Percentiles rank a stretch among this genome's conserved stretches.
phyloP scores from a whole-genome alignment of 2,888 invertebrate species.

The Volucella inanis region DNA sequence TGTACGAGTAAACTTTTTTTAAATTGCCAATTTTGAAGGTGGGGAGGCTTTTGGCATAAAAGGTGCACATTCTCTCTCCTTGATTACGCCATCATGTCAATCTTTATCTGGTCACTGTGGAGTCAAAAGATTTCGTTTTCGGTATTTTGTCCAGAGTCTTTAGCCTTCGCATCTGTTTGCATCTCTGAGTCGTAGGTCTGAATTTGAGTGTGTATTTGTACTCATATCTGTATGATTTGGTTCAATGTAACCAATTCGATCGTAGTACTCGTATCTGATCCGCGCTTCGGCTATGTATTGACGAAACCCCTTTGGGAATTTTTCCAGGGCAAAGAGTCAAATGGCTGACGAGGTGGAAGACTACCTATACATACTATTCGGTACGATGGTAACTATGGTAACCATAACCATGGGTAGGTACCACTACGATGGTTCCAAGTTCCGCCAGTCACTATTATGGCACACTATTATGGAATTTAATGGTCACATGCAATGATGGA shows the following conservation, averaged over 20 bases:
- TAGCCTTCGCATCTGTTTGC: conserved; percentile 28
- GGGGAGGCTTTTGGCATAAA: conserved; percentile 35
- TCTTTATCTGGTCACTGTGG: conserved; percentile 49
- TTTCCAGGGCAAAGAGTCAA: conserved; percentile 68
- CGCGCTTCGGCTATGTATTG: neutral
- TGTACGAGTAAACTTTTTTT: no score
- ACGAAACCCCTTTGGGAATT: conserved; percentile 56
- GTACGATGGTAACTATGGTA: no score
- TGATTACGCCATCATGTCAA: conserved; percentile 71
- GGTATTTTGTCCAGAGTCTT: conserved; percentile 41
- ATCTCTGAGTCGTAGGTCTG: neutral
- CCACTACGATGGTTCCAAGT: neutral
- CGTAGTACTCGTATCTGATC: conserved; percentile 14
- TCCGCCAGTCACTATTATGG: conserved; percentile 52
- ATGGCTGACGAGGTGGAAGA: conserved; percentile 53
- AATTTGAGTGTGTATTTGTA: neutral
- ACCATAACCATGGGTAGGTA: neutral
- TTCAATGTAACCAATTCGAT: conserved; percentile 22
- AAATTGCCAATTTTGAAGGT: neutral
- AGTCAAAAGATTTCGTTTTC: conserved; percentile 48
- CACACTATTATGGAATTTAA: conserved; percentile 71
- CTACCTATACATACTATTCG: neutral
- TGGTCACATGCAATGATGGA: conserved; percentile 70
- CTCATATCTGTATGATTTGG: conserved; percentile 11
- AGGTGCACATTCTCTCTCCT: conserved; percentile 65